Conservation (phyloP, 2,888 invertebrate species). For the Tortrix viridana region DNA sequence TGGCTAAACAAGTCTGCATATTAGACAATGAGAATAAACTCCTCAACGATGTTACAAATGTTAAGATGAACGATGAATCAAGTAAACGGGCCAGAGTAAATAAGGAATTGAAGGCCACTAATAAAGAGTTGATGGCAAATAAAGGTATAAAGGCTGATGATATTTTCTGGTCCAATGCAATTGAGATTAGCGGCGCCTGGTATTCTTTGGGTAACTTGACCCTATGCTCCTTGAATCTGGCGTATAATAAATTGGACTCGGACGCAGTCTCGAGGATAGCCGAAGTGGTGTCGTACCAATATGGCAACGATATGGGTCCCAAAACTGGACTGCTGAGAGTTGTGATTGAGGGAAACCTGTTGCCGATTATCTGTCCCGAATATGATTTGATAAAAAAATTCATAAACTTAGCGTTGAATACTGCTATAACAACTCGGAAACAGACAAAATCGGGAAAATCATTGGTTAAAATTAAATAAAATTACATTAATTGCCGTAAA, state of each 20-base stretch:
- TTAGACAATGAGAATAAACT: no score
- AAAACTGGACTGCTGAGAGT: slow-evolving; percentile 55
- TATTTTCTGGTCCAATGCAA: slow-evolving; percentile 14
- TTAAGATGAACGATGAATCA: no score
- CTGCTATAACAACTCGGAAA: no score
- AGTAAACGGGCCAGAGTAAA: no score
- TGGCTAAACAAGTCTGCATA: slow-evolving; percentile 43
- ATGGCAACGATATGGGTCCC: slow-evolving; percentile 22
- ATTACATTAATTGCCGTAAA: no score
- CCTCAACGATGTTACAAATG: background rate
- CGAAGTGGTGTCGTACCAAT: slow-evolving; percentile 56
- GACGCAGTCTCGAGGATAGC: slow-evolving; percentile 47
- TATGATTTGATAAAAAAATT: slow-evolving; percentile 46
- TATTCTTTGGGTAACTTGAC: slow-evolving; percentile 56
- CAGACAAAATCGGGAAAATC: no score
- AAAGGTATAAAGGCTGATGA: background rate
- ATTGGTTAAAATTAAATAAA: no score
- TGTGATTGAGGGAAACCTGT: slow-evolving; percentile 55
- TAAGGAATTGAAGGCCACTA: no score
- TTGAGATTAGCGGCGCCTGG: slow-evolving; percentile 37
- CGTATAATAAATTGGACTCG: slow-evolving; percentile 55
- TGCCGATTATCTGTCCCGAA: slow-evolving; percentile 49
- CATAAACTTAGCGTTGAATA: slow-evolving; percentile 40
- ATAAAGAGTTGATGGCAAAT: no score
- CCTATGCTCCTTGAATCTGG: slow-evolving; percentile 60